Conservation (phyloP, 2,113 vertebrate genomes). For the Barbus barbus region DNA sequence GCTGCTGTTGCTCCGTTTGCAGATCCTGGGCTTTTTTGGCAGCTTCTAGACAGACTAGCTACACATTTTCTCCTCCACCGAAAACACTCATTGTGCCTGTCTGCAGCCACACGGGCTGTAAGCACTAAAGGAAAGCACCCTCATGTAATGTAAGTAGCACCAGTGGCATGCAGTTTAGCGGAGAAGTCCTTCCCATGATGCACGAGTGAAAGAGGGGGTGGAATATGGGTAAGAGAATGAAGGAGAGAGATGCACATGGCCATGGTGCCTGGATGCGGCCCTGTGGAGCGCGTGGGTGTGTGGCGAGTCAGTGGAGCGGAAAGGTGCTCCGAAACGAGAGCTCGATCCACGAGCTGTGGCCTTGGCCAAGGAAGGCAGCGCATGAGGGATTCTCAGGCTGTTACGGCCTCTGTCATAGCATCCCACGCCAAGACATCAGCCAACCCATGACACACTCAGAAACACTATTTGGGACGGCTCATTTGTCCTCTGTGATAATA, state of each 20-base stretch:
- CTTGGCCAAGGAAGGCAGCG: slow-evolving; percentile 64
- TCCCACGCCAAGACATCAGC: slow-evolving; percentile 13
- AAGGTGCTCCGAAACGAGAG: slow-evolving; percentile 74
- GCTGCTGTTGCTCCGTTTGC: slow-evolving; percentile 80
- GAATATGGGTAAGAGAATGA: not conserved
- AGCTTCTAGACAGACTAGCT: slow-evolving; percentile 74
- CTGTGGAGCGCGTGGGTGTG: slow-evolving; percentile 42
- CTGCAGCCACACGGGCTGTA: not conserved
- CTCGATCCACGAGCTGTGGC: slow-evolving; percentile 73
- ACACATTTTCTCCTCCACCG: slow-evolving; percentile 59
- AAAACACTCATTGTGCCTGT: slow-evolving; percentile 54
- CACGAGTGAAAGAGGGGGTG: slow-evolving; percentile 30
- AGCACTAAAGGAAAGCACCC: not conserved
- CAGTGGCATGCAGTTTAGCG: slow-evolving; percentile 6
- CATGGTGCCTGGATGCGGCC: slow-evolving; percentile 26
- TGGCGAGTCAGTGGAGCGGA: slow-evolving; percentile 70
- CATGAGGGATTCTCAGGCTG: slow-evolving; percentile 74
- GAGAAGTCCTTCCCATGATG: slow-evolving; percentile 3
- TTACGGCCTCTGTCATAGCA: slow-evolving; percentile 72
- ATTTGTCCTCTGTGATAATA: slow-evolving; percentile 23
- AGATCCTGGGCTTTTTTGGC: slow-evolving; percentile 76
- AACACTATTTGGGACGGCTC: slow-evolving; percentile 31
- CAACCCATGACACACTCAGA: slow-evolving; percentile 38
- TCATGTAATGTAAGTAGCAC: not conserved
- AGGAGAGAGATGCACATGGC: slow-evolving; percentile 62